phyloP scores from a whole-genome alignment of 2,113 vertebrate genomes.

The Heterotilapia buettikoferi region DNA sequence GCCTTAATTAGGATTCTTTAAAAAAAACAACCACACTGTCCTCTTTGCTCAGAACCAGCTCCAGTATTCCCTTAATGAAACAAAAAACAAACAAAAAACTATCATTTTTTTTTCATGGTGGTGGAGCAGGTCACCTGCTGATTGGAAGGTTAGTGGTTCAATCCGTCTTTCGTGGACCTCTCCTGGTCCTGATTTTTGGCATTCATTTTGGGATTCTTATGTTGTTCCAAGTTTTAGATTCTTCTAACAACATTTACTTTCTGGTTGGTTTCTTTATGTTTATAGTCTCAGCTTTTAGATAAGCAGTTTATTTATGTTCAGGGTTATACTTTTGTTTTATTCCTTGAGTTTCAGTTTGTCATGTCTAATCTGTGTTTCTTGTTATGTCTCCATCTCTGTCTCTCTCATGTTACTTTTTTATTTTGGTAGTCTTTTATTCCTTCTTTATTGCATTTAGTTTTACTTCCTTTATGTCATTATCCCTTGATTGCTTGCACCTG shows the following conservation, averaged over 20 bases:
- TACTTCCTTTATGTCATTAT: not conserved
- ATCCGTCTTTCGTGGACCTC: not conserved
- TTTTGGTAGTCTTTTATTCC: not conserved
- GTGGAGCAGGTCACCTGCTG: not conserved
- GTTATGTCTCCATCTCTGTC: not conserved
- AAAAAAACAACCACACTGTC: not conserved
- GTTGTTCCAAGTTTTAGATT: not conserved
- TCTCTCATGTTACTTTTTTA: not conserved
- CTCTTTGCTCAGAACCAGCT: not conserved
- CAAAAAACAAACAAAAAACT: not conserved
- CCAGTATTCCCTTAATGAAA: not conserved
- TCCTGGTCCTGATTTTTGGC: not conserved
- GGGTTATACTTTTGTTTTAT: not conserved
- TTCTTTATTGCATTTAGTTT: not conserved
- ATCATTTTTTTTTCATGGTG: not conserved
- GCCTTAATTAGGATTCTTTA: not conserved
- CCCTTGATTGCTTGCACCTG: not conserved
- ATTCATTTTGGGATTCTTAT: not conserved
- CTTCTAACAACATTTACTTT: not conserved
- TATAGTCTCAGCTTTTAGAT: not conserved
- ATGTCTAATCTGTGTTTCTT: not conserved
- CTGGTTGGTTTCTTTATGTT: not conserved
- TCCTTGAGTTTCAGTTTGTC: not conserved
- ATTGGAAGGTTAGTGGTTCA: not conserved
- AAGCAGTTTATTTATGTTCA: not conserved